Evolutionary conservation across 2,113 vertebrate genomes (phyloP).

Genomic region (Brachirus orientalis): DNA sequence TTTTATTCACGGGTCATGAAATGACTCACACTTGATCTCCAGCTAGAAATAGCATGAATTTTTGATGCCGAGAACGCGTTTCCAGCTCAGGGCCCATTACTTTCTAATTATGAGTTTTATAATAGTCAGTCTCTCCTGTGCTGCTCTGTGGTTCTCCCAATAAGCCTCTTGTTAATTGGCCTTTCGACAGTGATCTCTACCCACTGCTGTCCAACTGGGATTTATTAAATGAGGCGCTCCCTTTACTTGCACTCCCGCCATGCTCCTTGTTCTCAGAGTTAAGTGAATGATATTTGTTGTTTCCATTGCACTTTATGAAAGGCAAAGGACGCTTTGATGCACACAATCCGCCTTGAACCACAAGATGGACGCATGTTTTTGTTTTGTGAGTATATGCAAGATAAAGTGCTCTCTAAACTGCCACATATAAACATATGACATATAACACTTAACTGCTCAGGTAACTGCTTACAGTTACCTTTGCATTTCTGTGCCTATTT

Average conservation of each 20-base stretch:
- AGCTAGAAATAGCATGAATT: conserved; percentile 37
- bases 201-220: conserved; percentile 71
- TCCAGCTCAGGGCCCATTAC: conserved; percentile 67
- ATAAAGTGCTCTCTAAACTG: not conserved
- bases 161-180: conserved; percentile 78
- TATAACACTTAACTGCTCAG: not conserved
- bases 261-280: conserved; percentile 61
- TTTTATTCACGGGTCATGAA: not conserved
- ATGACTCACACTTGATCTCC: conserved; percentile 1
- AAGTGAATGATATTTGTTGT: conserved; percentile 72
- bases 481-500: not conserved
- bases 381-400: not conserved
- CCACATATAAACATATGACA: not conserved
- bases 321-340: conserved; percentile 60
- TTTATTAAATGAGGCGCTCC: conserved; percentile 76
- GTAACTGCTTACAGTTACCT: too few species aligned
- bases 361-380: conserved; percentile 18
- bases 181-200: conserved; percentile 77
- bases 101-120: conserved; percentile 71
- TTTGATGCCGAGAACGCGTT: conserved; percentile 42
- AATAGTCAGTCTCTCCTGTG: conserved; percentile 61
- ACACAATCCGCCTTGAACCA: conserved; percentile 36
- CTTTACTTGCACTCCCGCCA: conserved; percentile 48
- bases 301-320: conserved; percentile 57
- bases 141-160: conserved; percentile 57